phyloP scores from a whole-genome alignment of 2,113 vertebrate genomes.

The Amblyopsis rosae region DNA sequence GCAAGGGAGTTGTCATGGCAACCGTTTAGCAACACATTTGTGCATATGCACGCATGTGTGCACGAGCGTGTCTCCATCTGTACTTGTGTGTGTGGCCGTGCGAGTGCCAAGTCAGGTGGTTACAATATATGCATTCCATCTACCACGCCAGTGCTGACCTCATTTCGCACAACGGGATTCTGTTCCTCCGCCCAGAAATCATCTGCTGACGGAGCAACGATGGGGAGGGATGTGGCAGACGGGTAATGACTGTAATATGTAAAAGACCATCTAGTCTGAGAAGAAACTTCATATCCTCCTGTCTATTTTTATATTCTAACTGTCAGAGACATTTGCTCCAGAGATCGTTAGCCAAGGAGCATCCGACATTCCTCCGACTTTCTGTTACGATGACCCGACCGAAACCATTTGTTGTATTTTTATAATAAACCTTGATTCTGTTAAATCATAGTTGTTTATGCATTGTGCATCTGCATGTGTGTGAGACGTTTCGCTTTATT shows the following conservation, averaged over 20 bases:
- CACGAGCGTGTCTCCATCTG: background rate
- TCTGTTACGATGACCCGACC: conserved; percentile 20
- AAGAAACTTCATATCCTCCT: conserved; percentile 54
- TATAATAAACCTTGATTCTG: conserved; percentile 60
- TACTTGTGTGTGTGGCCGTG: conserved; percentile 12
- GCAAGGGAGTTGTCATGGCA: conserved; percentile 69
- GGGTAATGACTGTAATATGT: conserved; percentile 56
- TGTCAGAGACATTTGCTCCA: conserved; percentile 15
- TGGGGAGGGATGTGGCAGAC: conserved; percentile 27
- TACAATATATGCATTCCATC: conserved; percentile 44
- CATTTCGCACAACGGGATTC: conserved; percentile 56
- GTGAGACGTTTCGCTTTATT: too few relatives aligned
- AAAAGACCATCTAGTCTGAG: conserved; percentile 61
- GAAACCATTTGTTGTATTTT: conserved; percentile 39
- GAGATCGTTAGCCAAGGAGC: too few relatives aligned
- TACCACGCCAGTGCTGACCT: conserved; percentile 44
- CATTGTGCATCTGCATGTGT: too few relatives aligned
- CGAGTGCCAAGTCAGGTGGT: conserved; percentile 23
- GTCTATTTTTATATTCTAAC: conserved; percentile 58
- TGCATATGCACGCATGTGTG: conserved; percentile 25
- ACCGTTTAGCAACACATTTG: conserved; percentile 68
- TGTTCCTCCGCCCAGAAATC: conserved; percentile 51
- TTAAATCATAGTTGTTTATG: too few relatives aligned
- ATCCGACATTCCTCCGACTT: conserved; percentile 5
- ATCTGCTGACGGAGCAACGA: conserved; percentile 29